Base-by-base conservation (phyloP, 1,140 invertebrate genomes). In the Micrasema minimum region DNA sequence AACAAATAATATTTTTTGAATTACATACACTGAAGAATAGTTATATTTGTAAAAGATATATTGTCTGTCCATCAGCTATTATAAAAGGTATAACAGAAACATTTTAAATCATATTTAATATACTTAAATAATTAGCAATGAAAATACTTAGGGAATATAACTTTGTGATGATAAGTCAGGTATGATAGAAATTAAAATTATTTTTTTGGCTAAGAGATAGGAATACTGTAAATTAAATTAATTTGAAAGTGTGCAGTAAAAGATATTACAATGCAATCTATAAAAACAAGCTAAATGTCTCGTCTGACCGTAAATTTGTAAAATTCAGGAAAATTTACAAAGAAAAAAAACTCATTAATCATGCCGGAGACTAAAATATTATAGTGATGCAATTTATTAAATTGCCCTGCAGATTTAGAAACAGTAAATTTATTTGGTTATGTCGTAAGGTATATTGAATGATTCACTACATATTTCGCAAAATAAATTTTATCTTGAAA, bases 1-100 rank as follows among this genome's bases (percentile, higher is more conserved):
- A 31, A 37, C 12, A 57, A 57, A 57, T 57, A 57, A 57, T 57
- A 57, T 57, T 57, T 57, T 57, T 57, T 57, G 53, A 57, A 37
- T 35, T 57, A 57, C 53, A 14, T 57, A 57, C 37, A 57, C 53
- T 57, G 53, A 57, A 57, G 14, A 35, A 57, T 57, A 57, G n/a
- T 37, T 57, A 57, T 57, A 57, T 57, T 57, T 35, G 53, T 57
- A 57, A 37, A 57, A 57, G n/a, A 51, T 51, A 16, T 16, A 57
- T 6, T 57, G 53, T 35, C 53, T 57, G 53, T 57, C 53, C 53
- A 57, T 57, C 23, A 37, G 11, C 22, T 23, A 23, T 22, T 51
- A 16, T 45, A 45, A 14, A 45, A 45, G 18, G 22, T 22, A 51
- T 10, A 22, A 22, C 50, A n/a, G n/a, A n/a, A n/a, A n/a, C n/a